phyloP scores from a whole-genome alignment of 2,888 invertebrate species.

The Calephelis perditalis region DNA sequence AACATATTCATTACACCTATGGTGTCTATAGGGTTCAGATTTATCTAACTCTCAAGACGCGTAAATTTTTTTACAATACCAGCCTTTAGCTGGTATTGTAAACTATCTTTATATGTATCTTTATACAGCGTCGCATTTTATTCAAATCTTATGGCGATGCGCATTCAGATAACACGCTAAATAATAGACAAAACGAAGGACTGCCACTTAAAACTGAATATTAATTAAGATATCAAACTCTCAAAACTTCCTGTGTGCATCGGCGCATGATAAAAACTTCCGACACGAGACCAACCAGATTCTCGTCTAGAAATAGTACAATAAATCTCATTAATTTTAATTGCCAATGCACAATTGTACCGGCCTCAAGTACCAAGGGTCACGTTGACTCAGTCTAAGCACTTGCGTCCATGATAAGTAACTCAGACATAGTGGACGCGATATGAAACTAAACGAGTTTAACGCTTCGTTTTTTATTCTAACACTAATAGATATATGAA shows the following conservation, averaged over 20 bases:
- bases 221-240: slow-evolving; percentile 9
- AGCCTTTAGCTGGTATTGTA: too few species aligned
- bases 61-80: too few species aligned
- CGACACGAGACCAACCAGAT: slow-evolving; percentile 43
- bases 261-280: slow-evolving; percentile 45
- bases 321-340: slow-evolving; percentile 70
- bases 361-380: slow-evolving; percentile 55
- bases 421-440: slow-evolving; percentile 17
- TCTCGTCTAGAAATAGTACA: slow-evolving; percentile 59
- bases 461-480: slow-evolving; percentile 1
- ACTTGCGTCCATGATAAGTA: slow-evolving; percentile 25
- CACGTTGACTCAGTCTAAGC: slow-evolving; percentile 50
- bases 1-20: too few species aligned
- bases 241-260: slow-evolving; percentile 40
- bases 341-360: slow-evolving; percentile 63
- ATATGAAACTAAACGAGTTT: slow-evolving; percentile 13
- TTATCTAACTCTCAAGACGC: too few species aligned
- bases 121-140: too few species aligned
- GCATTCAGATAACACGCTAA: not conserved
- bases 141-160: too few species aligned
- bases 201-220: not conserved
- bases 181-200: not conserved
- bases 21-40: too few species aligned
- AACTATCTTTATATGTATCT: too few species aligned
- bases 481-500: not conserved